phyloP scores from a whole-genome alignment of 2,888 invertebrate genomes.

The Mythimna pallens region DNA sequence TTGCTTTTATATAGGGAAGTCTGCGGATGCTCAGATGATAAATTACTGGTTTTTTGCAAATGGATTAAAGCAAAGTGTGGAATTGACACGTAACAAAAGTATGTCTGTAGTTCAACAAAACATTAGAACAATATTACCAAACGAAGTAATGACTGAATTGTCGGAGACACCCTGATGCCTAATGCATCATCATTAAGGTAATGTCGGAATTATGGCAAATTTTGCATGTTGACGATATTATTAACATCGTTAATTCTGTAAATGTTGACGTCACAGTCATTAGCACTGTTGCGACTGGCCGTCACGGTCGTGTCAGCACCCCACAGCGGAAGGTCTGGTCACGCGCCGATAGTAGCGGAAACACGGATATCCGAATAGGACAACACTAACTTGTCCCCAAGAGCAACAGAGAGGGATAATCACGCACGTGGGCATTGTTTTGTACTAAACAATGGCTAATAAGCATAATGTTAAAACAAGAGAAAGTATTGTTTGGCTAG shows the following conservation, averaged over 20 bases:
- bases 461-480: constrained; percentile 37
- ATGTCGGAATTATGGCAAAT: constrained; percentile 25
- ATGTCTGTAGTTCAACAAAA: neutral
- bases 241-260: constrained; percentile 35
- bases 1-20: neutral
- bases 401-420: constrained; percentile 57
- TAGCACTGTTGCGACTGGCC: constrained; percentile 66
- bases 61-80: neutral
- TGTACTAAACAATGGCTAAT: constrained; percentile 54
- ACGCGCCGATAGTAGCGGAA: constrained; percentile 84
- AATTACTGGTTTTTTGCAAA: neutral
- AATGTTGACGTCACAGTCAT: constrained; percentile 73
- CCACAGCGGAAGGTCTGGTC: constrained; percentile 85
- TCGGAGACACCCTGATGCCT: constrained; percentile 4
- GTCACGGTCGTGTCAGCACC: constrained; percentile 79
- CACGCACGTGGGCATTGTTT: constrained; percentile 65
- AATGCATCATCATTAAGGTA: constrained; percentile 44
- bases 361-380: constrained; percentile 84
- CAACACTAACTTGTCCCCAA: constrained; percentile 46
- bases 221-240: constrained; percentile 34
- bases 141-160: neutral
- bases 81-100: too few species aligned
- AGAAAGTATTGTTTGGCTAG: constrained; percentile 48
- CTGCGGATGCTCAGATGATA: neutral
- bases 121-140: neutral